A percentile compares a stretch with the other conserved stretches of the same genome.
phyloP scores from a whole-genome alignment of 2,888 invertebrate species.

The Temnothorax ravouxi region DNA sequence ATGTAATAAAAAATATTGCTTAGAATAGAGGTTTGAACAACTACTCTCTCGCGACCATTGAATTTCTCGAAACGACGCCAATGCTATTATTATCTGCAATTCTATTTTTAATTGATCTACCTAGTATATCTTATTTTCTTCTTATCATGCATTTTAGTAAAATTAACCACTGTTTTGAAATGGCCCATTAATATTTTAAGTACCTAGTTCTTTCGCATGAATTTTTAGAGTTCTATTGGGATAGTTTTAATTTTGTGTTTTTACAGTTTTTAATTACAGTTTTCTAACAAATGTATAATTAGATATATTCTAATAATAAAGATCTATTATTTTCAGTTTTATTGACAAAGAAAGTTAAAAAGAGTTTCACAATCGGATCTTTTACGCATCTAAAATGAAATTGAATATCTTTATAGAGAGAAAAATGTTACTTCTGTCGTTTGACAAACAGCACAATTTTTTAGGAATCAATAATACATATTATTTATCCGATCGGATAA shows the following conservation, averaged over 20 bases:
- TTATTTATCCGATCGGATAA: not conserved
- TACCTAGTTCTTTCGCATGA: not conserved
- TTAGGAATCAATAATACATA: not conserved
- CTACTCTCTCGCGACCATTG: not conserved
- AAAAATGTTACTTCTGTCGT: not conserved
- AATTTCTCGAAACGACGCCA: slow-evolving; percentile 25
- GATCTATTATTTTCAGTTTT: slow-evolving; percentile 3
- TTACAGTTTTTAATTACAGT: not conserved
- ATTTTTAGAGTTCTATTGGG: not conserved
- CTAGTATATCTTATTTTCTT: not conserved
- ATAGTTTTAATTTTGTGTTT: not conserved
- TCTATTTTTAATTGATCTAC: slow-evolving; percentile 20
- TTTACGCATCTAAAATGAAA: not conserved
- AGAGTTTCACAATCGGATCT: not conserved
- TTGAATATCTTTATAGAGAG: not conserved
- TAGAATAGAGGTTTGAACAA: not conserved
- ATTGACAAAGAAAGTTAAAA: not conserved
- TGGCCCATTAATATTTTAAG: not conserved
- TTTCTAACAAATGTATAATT: not conserved
- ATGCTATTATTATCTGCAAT: slow-evolving; percentile 28
- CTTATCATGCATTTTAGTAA: not conserved
- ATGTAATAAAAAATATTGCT: not conserved
- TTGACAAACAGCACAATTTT: not conserved
- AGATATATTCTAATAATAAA: not conserved
- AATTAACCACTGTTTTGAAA: not conserved